Conservation (phyloP, 2,797 vertebrate species). For the Triplophysa yarkandensis region DNA sequence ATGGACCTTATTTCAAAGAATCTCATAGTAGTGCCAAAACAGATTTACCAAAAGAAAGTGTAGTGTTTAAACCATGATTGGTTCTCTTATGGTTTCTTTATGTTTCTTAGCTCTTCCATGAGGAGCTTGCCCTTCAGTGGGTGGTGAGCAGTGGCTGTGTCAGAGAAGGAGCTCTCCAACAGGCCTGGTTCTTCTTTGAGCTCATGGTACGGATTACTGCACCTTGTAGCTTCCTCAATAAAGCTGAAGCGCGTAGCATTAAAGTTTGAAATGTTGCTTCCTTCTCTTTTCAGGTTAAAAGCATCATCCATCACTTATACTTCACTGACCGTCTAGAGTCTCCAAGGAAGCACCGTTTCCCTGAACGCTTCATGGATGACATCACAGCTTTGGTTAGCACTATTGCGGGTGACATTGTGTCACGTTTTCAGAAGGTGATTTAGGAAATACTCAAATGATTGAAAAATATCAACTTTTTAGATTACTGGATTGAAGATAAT, state of each 20-base stretch:
- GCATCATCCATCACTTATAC: conserved; percentile 97
- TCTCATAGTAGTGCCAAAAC: conserved; percentile 41
- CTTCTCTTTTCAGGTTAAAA: conserved; percentile 85
- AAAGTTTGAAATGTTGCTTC: not conserved
- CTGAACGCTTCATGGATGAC: conserved; percentile 98
- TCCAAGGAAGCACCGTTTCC: conserved; percentile 92
- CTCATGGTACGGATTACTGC: conserved; percentile 86
- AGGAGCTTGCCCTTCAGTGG: conserved; percentile 98
- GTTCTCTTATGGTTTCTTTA: conserved; percentile 29
- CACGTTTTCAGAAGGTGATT: conserved; percentile 94
- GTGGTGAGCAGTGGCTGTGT: conserved; percentile 98
- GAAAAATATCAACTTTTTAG: too few relatives aligned
- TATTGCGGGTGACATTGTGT: conserved; percentile 92
- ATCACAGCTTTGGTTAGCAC: conserved; percentile 95
- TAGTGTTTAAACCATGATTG: not conserved
- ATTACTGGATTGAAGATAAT: too few relatives aligned
- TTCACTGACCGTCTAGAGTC: conserved; percentile 94
- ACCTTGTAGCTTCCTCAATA: not conserved
- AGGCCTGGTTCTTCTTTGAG: conserved; percentile 99
- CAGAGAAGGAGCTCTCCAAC: conserved; percentile 92
- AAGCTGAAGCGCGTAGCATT: not conserved
- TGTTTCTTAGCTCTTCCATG: conserved; percentile 88
- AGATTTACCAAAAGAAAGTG: not conserved
- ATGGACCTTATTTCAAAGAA: conserved; percentile 47
- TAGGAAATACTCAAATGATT: not conserved